Evolutionary conservation across 1,140 invertebrate species (phyloP), one percentile per base, ranked within the genome.

Genomic region (Brachionus rotundiformis): DNA sequence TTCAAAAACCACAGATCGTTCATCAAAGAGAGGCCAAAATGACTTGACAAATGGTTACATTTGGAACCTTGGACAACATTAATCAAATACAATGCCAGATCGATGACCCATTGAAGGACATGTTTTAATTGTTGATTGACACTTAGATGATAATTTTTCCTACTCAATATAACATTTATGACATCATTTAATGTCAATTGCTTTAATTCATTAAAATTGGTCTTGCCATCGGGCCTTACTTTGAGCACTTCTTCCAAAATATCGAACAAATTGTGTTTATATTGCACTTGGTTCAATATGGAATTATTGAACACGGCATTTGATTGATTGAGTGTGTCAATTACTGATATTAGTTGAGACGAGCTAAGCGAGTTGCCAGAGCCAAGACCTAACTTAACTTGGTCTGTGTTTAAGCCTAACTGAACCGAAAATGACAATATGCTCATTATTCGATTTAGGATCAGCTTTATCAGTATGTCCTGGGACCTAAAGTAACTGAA

Each of bases 1-100:
- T 79, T 79, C 29, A 59, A 33, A 79, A 79, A 79, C 47, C 59
- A 59, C 29, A 63, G 31, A 39, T 79, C 76, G 3, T 54, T 79
- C 3, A 73, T 5, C 29, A 73, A 73, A 6, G 39, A 44, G 13
- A 44, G 25, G 4, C 68, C 68, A 54, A 79, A 79, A 31, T 59
- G 23, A 54, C 11, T 25, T 2, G 49, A 33, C 0, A 29, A 19
- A 49, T 63, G 76, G 31, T 79, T 79, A 23, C 19, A 36, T 16
- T 79, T 79, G 7, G 19, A 79, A 8, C 13, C 31, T 59, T 39
- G 59, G 6, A 79, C 47, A 27, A 59, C 8, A 79, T 39, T 79
- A 36, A 39, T 79, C 19, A 79, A 63, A 79, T 79, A 59, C 23
- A 79, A 59, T 31, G 44, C 44, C 16, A 79, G 5, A 33, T 79